These are phyloP conservation scores for Drosophila cognata DNA, from an alignment of 2,888 invertebrate species.

Conservation along the genomic window DNA sequence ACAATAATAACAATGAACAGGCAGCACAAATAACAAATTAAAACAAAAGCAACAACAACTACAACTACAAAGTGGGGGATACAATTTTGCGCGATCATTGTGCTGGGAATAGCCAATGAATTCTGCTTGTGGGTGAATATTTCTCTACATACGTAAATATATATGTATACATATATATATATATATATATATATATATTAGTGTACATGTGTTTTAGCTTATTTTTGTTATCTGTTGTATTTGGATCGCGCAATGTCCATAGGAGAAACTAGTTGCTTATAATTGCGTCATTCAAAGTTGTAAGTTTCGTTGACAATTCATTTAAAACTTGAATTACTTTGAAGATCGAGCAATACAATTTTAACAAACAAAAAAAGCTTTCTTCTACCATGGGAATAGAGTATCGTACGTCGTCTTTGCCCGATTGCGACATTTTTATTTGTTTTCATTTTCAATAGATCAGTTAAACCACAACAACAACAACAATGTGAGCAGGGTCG, in stretches of 20 bases:
- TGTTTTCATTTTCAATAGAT: slow-evolving; percentile 42
- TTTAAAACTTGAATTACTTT: not conserved
- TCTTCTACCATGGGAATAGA: not conserved
- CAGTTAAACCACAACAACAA: slow-evolving; percentile 13
- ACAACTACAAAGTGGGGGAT: slow-evolving; percentile 42
- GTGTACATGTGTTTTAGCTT: slow-evolving; percentile 2
- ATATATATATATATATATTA: not conserved
- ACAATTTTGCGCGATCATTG: slow-evolving; percentile 72
- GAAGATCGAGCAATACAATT: not conserved
- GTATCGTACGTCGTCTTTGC: not conserved
- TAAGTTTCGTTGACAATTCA: not conserved
- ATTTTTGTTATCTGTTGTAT: not conserved
- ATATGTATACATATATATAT: not conserved
- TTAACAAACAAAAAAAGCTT: not conserved
- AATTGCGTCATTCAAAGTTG: not conserved
- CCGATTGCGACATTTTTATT: slow-evolving; percentile 5
- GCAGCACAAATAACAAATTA: slow-evolving; percentile 49
- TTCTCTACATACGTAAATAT: not conserved
- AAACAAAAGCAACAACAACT: slow-evolving; percentile 41
- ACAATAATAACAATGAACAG: slow-evolving; percentile 29
- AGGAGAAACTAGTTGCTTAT: not conserved
- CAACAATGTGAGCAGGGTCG: slow-evolving; percentile 24
- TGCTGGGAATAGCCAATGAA: slow-evolving; percentile 65
- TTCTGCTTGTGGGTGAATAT: slow-evolving; percentile 43
- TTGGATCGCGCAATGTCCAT: not conserved